Evolutionary conservation across 2,113 vertebrate genomes (phyloP).

Genomic region (Tinamus guttatus): DNA sequence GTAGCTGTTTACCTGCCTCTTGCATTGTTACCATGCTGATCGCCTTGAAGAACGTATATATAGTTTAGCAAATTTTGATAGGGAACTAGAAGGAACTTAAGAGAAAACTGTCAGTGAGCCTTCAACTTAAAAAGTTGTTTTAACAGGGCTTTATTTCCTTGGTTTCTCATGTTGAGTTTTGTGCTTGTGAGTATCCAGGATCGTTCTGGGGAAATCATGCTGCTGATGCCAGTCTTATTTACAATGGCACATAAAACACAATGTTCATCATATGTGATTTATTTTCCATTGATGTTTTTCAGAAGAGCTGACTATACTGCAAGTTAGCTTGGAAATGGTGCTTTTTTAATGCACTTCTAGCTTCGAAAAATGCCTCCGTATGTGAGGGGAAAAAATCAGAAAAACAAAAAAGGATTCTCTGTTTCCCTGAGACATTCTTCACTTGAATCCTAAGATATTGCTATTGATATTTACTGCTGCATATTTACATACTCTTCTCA

Average conservation of each 20-base stretch:
- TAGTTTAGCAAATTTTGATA: neutral
- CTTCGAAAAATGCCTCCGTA: neutral
- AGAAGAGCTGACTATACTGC: neutral
- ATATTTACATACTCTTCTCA: neutral
- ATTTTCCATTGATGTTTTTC: neutral
- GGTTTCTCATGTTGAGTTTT: neutral
- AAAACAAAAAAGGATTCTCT: neutral
- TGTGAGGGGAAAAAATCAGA: neutral
- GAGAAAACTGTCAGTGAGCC: neutral
- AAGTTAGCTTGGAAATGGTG: neutral
- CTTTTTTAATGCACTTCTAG: neutral
- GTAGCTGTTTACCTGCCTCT: neutral
- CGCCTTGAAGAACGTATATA: neutral
- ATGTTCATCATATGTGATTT: neutral
- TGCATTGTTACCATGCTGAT: neutral
- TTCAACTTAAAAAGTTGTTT: neutral
- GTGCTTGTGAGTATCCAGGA: neutral
- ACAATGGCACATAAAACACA: neutral
- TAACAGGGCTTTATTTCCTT: neutral
- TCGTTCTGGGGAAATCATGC: neutral
- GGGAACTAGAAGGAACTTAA: neutral
- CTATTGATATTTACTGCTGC: neutral
- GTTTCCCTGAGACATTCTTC: neutral
- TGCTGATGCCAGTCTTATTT: neutral
- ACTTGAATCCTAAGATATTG: neutral